Conservation (phyloP, 2,888 invertebrate species). For the Syrphus vitripennis region DNA sequence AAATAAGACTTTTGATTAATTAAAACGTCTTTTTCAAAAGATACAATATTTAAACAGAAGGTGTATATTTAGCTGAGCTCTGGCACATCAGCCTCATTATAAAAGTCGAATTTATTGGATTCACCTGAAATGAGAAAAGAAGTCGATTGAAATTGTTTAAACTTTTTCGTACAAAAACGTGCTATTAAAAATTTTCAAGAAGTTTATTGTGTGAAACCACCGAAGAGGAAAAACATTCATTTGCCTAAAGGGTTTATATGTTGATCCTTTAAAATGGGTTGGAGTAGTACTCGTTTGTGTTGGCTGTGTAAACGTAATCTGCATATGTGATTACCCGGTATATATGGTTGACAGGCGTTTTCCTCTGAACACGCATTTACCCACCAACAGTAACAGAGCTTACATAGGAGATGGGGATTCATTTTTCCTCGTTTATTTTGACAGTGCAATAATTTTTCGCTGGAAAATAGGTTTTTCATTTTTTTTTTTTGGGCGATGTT, state of each 20-base stretch:
- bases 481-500: conserved; percentile 56
- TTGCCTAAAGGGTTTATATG: conserved; percentile 54
- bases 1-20: conserved; percentile 68
- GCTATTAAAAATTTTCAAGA: neutral
- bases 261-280: conserved; percentile 15
- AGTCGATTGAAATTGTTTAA: conserved; percentile 27
- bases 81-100: conserved; percentile 37
- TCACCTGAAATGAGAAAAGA: conserved; percentile 62
- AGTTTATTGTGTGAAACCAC: conserved; percentile 62
- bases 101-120: conserved; percentile 69
- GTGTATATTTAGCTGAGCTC: conserved; percentile 19
- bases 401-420: neutral
- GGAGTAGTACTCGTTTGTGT: neutral
- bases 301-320: conserved; percentile 64
- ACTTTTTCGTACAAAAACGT: neutral
- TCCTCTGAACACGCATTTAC: conserved; percentile 30
- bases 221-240: conserved; percentile 69
- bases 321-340: conserved; percentile 68
- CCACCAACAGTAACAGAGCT: neutral
- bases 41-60: conserved; percentile 11
- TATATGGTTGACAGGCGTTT: conserved; percentile 45
- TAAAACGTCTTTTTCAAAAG: conserved; percentile 54
- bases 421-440: conserved; percentile 49
- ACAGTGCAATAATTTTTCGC: conserved; percentile 54
- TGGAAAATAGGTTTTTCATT: conserved; percentile 52